phyloP scores from a whole-genome alignment of 2,797 vertebrate species.

The Balearica regulorum region DNA sequence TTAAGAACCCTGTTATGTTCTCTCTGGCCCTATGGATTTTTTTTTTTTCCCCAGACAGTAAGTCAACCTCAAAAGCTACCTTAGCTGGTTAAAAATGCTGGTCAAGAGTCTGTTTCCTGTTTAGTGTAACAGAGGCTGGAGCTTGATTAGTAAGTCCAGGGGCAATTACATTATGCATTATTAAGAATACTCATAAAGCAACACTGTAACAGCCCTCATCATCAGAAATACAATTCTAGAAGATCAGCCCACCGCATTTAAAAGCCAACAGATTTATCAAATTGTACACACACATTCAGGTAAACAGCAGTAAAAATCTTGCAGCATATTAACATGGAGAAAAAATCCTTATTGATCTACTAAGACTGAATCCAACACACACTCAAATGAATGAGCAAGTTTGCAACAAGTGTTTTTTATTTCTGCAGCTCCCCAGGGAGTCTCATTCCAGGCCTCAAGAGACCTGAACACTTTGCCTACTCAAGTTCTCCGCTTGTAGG shows the following conservation, averaged over 20 bases:
- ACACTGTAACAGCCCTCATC: background rate
- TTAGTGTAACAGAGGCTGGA: background rate
- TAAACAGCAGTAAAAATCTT: background rate
- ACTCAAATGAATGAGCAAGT: background rate
- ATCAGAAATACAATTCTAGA: background rate
- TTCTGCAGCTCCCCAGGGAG: background rate
- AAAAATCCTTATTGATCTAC: background rate
- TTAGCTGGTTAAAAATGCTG: background rate
- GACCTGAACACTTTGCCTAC: background rate
- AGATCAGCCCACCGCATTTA: background rate
- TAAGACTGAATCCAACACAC: background rate
- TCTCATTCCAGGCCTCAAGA: background rate
- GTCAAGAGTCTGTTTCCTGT: background rate
- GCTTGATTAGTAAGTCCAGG: background rate
- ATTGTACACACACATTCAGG: background rate
- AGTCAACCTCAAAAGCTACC: background rate
- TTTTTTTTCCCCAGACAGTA: background rate
- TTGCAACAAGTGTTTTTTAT: background rate
- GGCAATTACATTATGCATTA: background rate
- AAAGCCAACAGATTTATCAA: background rate
- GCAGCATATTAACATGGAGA: rapidly evolving
- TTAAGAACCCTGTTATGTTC: background rate
- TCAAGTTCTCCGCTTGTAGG: background rate
- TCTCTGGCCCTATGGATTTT: background rate
- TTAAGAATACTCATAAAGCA: background rate